A percentile compares a stretch with the other conserved stretches of the same genome.
phyloP scores from a whole-genome alignment of 2,113 vertebrate genomes.

The Crotalus tigris region DNA sequence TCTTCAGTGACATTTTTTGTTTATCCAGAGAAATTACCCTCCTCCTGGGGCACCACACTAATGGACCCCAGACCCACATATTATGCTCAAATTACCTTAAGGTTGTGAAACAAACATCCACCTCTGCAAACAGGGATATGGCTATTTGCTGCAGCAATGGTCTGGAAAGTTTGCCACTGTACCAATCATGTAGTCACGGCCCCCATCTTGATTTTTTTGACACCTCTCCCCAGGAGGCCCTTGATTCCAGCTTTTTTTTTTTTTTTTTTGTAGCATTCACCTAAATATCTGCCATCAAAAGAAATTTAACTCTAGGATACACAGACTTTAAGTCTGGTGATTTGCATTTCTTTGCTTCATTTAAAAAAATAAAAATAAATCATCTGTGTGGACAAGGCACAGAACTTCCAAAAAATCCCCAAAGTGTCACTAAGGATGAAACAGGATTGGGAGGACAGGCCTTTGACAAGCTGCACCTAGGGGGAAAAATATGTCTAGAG shows the following conservation, averaged over 20 bases:
- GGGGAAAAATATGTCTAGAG: background rate
- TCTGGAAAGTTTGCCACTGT: background rate
- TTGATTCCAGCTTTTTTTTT: too few relatives aligned
- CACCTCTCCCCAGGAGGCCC: too few relatives aligned
- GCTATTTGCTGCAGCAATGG: background rate
- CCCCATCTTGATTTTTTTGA: too few relatives aligned
- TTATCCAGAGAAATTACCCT: background rate
- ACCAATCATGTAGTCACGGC: too few relatives aligned
- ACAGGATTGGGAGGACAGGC: background rate
- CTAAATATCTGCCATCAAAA: background rate
- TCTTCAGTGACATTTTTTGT: background rate
- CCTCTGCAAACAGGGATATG: background rate
- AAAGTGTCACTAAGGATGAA: background rate
- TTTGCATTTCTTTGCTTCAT: background rate
- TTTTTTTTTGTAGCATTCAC: background rate
- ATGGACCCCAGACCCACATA: too few relatives aligned
- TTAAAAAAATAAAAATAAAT: background rate
- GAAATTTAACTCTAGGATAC: background rate
- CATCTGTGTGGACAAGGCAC: background rate
- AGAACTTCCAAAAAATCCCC: background rate
- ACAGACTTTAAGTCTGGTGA: background rate
- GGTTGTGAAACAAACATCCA: background rate
- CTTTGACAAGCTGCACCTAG: background rate
- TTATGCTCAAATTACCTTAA: background rate
- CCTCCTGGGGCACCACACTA: background rate